A percentile compares a stretch with the other conserved stretches of the same genome.
phyloP scores from a whole-genome alignment of 1,140 invertebrate genomes.

The Eumeta japonica region DNA sequence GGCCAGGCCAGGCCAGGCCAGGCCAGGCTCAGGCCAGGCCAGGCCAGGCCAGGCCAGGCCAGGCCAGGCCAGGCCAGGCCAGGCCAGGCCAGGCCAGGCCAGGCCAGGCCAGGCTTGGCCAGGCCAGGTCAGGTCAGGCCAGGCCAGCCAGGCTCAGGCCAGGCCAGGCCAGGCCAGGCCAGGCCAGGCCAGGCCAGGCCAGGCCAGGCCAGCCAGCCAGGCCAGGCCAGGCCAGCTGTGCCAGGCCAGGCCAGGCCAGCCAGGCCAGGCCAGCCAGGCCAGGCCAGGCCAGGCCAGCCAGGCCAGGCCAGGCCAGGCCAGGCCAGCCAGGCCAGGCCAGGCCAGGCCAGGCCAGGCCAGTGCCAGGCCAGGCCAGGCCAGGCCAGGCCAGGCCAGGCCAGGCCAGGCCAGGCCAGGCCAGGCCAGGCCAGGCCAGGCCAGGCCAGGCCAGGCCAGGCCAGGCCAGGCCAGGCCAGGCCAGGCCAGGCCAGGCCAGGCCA shows the following conservation, averaged over 20 bases:
- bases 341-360: slow-evolving; percentile 1
- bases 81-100: slow-evolving; percentile 1
- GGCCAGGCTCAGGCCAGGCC: slow-evolving; percentile 11
- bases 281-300: too few species aligned
- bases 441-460: slow-evolving; percentile 1
- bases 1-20: neutral
- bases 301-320: slow-evolving; percentile 2
- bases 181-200: slow-evolving; percentile 1
- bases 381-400: slow-evolving; percentile 8
- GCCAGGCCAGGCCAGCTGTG: slow-evolving; percentile 1
- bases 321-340: too few species aligned
- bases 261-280: too few species aligned
- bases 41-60: slow-evolving; percentile 8
- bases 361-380: neutral
- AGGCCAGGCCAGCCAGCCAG: too few species aligned
- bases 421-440: slow-evolving; percentile 1
- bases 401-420: slow-evolving; percentile 10
- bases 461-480: neutral
- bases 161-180: slow-evolving; percentile 10
- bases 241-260: slow-evolving; percentile 3
- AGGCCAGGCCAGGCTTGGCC: slow-evolving; percentile 9
- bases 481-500: too few species aligned
- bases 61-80: slow-evolving; percentile 1
- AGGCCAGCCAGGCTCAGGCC: neutral
- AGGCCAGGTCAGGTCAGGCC: slow-evolving; percentile 3